These are phyloP conservation scores for Sminthurides bifidus DNA, from an alignment of 1,140 invertebrate genomes.

Conservation along the genomic window DNA sequence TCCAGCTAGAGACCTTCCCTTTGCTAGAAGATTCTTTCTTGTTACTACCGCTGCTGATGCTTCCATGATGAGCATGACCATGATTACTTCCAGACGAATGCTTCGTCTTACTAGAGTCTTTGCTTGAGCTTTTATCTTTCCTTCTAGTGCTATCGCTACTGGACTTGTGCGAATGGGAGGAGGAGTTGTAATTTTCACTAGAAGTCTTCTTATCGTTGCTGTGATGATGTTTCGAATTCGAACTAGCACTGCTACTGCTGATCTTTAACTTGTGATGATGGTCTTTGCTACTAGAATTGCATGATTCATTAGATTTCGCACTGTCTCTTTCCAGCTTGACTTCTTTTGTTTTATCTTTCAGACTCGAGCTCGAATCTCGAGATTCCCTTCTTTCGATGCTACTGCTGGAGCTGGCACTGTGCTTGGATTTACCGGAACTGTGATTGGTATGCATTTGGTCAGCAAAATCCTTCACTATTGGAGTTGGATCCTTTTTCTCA, in stretches of 20 bases:
- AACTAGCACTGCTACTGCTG: constrained; percentile 13
- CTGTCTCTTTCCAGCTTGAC: constrained; percentile 10
- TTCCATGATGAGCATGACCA: constrained; percentile 10
- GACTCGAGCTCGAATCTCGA: constrained; percentile 16
- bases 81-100: constrained; percentile 16
- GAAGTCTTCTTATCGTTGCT: constrained; percentile 8
- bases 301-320: not conserved
- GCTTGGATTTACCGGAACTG: constrained; percentile 12
- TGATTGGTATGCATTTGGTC: no score
- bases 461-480: no score
- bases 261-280: constrained; percentile 28
- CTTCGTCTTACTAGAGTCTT: constrained; percentile 7
- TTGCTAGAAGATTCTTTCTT: constrained; percentile 20
- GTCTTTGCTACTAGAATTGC: constrained; percentile 13
- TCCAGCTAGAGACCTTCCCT: constrained; percentile 24
- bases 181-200: not conserved
- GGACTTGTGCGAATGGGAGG: constrained; percentile 2
- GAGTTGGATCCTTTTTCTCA: constrained; percentile 16
- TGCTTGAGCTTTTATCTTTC: not conserved
- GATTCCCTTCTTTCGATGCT: constrained; percentile 23
- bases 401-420: no score
- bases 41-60: constrained; percentile 7
- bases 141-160: constrained; percentile 10
- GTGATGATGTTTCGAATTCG: constrained; percentile 23
- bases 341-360: constrained; percentile 13